Evolutionary conservation across 2,797 vertebrate genomes (phyloP).

Genomic region (Anguilla pacifica): DNA sequence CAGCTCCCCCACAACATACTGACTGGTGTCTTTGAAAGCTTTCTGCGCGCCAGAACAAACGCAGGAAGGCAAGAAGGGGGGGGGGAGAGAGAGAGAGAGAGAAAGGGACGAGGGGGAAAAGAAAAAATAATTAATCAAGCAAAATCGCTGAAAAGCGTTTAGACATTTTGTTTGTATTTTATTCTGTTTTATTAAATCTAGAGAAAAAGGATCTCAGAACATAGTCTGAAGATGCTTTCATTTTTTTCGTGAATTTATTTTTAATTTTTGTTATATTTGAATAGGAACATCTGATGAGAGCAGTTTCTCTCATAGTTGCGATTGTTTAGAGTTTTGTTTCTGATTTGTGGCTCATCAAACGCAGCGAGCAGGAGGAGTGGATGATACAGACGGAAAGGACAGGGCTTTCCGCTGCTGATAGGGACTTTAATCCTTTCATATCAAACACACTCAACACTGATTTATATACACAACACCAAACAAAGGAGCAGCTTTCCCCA

Average conservation of each 20-base stretch:
- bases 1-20: slow-evolving; percentile 99
- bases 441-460: not conserved
- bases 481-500: not conserved
- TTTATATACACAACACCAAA: not conserved
- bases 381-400: not conserved
- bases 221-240: not conserved
- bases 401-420: not conserved
- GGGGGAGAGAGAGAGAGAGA: slow-evolving; percentile 47
- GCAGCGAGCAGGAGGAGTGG: not conserved
- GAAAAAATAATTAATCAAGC: slow-evolving; percentile 46
- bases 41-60: slow-evolving; percentile 91
- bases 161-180: not conserved
- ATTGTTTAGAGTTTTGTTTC: slow-evolving; percentile 3
- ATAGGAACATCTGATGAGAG: not conserved
- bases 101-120: slow-evolving; percentile 71
- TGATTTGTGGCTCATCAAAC: not conserved
- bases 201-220: not conserved
- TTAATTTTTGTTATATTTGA: not conserved
- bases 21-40: slow-evolving; percentile 99
- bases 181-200: not conserved
- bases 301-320: not conserved
- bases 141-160: slow-evolving; percentile 23
- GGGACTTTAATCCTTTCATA: not conserved
- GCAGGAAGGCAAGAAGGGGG: slow-evolving; percentile 50
- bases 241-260: not conserved